phyloP scores from a whole-genome alignment of 2,797 vertebrate species.

The Mus minutoides region DNA sequence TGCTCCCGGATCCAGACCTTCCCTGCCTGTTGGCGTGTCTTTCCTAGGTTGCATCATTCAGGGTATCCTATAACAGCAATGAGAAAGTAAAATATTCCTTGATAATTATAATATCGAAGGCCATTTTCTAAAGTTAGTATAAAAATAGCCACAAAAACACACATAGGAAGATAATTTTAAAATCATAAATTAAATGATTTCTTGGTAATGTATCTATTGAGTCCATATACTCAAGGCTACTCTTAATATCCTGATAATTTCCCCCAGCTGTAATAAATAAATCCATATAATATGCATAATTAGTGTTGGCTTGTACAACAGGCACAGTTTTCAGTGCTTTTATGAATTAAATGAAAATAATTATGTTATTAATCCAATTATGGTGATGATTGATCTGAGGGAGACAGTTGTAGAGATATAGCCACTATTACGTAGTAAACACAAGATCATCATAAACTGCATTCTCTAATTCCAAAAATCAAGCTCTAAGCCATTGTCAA shows the following conservation, averaged over 20 bases:
- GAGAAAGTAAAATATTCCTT: not conserved
- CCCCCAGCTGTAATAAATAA: not conserved
- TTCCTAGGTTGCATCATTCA: not conserved
- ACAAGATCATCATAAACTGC: not conserved
- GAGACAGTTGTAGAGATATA: not conserved
- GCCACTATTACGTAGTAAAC: not conserved
- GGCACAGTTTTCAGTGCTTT: not conserved
- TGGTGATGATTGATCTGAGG: not conserved
- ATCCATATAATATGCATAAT: too few species aligned
- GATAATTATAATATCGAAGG: not conserved
- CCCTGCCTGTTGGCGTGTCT: not conserved
- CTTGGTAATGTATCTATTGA: not conserved
- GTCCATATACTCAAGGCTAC: not conserved
- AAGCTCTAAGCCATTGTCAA: not conserved
- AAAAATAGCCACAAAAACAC: not conserved
- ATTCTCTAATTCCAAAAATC: not conserved
- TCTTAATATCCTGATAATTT: not conserved
- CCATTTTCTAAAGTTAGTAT: not conserved
- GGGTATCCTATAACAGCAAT: not conserved
- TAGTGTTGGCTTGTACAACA: not conserved
- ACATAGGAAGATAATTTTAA: not conserved
- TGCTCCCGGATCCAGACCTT: not conserved
- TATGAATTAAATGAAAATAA: not conserved
- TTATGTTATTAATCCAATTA: not conserved
- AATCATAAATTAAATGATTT: not conserved